Evolutionary conservation across 2,888 invertebrate species (phyloP), one percentile per base, ranked within the genome.

Genomic region (Perizoma affinitatum): DNA sequence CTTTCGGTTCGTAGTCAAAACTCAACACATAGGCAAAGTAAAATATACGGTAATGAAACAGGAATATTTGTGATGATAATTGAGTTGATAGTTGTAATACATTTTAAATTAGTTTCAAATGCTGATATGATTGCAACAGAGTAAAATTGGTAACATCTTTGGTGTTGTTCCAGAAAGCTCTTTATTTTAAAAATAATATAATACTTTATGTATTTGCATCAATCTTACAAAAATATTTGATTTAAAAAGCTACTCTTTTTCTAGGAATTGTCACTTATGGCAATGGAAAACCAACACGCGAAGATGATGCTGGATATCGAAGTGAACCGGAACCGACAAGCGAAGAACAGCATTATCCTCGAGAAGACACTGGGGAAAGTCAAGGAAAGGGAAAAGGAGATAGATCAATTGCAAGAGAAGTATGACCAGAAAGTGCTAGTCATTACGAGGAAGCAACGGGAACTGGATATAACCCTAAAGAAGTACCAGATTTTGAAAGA

Each of bases 291-390:
- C 69, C 86, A 90, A 42, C 93, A 94, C 69, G 94, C 94, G 0
- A 93, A 92, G 66, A 78, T 93, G 58, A 80, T 93, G 77, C 85
- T 91, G 66, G 95, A 95, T 75, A 93, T 94, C 56, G 95, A 95
- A 73, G 91, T 88, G 65, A 90, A 88, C 59, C 84, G 82, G 61
- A 92, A 73, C 67, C 86, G 72, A 47, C 93, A 80, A 74, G 87
- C 70, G 47, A 88, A 74, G 71, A 90, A 90, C 68, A 79, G 80
- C n/a, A 45, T 56, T 0, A 45, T 79, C 0, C 66, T 87, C 7
- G 81, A 94, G 67, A 86, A 88, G 57, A 81, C 58, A 41, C 61
- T 78, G 6, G 73, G 66, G 4, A 78, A 81, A 58, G 87, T 88
- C 49, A 71, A 79, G 48, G 80, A 69, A n/a, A 80, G 81, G 9